Conservation (phyloP, 2,797 vertebrate genomes). For the Alfaro cultratus region DNA sequence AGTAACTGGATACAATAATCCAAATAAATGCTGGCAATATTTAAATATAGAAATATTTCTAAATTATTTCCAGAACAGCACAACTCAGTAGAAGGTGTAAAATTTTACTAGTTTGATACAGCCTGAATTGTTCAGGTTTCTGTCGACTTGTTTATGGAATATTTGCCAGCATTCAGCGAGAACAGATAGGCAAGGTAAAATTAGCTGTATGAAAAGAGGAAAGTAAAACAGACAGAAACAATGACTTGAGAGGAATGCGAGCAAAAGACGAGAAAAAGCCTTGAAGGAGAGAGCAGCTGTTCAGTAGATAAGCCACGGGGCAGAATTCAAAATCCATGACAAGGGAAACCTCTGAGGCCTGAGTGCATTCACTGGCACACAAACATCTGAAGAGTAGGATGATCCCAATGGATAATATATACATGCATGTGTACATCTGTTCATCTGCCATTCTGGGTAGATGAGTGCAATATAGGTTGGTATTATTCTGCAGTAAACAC, state of each 20-base stretch:
- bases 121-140: conserved; percentile 16
- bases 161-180: conserved; percentile 9
- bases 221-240: conserved; percentile 37
- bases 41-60: background rate
- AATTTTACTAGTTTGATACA: conserved; percentile 14
- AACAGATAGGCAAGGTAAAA: conserved; percentile 23
- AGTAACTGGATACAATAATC: background rate
- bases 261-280: conserved; percentile 63
- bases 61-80: background rate
- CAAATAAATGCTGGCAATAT: background rate
- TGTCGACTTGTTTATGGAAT: conserved; percentile 16
- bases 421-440: conserved; percentile 12
- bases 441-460: conserved; percentile 10
- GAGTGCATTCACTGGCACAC: conserved; percentile 36
- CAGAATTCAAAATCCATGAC: conserved; percentile 72
- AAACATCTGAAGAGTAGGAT: conserved; percentile 28
- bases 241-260: conserved; percentile 63
- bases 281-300: conserved; percentile 75
- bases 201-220: conserved; percentile 22
- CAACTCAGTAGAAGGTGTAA: background rate
- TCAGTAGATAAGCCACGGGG: conserved; percentile 63
- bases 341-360: conserved; percentile 61
- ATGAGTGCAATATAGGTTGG: background rate
- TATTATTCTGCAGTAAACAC: background rate
- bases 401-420: conserved; percentile 18